Base-by-base conservation (phyloP, 2,113 vertebrate genomes). In the Anthoscopus minutus region DNA sequence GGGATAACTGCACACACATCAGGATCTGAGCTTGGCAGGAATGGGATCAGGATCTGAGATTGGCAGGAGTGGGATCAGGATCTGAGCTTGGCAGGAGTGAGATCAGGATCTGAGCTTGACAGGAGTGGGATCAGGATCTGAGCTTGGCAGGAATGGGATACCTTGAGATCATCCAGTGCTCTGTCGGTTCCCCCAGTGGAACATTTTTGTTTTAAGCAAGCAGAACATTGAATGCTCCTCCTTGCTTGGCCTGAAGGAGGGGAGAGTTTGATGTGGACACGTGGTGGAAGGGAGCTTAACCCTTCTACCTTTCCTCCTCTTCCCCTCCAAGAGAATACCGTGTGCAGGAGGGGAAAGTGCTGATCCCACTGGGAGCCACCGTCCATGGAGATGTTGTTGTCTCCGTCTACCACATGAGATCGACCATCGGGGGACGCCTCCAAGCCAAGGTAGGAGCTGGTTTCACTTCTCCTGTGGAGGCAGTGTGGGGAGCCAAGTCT, bases 371-470 rank as follows among this genome's bases (percentile, higher is more conserved):
- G 94, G 99, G 98, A 83, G 99, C 99, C 92, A 99, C 98, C 9
- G 98, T 98, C 27, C 99, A 99, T 69, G 99, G 99, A 60, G 99
- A 99, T 35, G 98, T 99, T 17, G 98, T 99, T 20, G 97, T 99
- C 74, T 99, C 99, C 14, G 98, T 99, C 92, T 99, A 98, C 87
- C 99, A 99, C 85, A 98, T 99, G 99, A 98, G 99, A 91, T 99
- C 99, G 2, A 99, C 98, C 92, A 99, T 99, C 7, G 99, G 99
- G 72, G 99, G 99, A 95, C 98, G 99, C 69, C 98, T 99, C 79
- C 99, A 99, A 95, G 99, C 99, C 88, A 99, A 99, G 98, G 99
- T 99, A 98, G 81, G 94, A 69, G 71, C 65, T 92, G 27, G 2
- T 74, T 77, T 76, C 54, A 31, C 57, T 93, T 73, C 66, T 93